Base-by-base conservation (phyloP, 2,113 vertebrate genomes). In the Corythornis cristatus region DNA sequence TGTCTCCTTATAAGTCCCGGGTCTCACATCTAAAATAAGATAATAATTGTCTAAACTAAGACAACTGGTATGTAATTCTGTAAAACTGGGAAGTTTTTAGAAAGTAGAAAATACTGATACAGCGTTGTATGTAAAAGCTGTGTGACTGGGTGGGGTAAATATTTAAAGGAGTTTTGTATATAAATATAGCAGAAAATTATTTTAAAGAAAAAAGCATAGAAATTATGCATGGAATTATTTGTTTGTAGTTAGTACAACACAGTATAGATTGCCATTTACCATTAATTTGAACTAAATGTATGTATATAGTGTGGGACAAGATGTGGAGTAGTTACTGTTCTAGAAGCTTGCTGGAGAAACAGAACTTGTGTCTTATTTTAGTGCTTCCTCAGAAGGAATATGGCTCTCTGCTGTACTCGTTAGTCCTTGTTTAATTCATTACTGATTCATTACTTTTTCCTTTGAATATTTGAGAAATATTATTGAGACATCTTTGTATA, bases 401-500 rank as follows among this genome's bases (percentile, higher is more conserved):
- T 33, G 9, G 4, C 8, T 14, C 7, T 53, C 23, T 60, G 13
- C 28, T 84, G 19, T 57, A 15, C 42, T 64, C 82, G 6, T 12
- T 67, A 45, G 9, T 65, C 42, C 18, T 83, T 57, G 35, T 20
- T 58, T 72, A 26, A 79, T 37, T 66, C 3, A 28, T 78, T 91
- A 35, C 11, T 1, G 2, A 22, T 71, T 4, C 37, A 37, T 37
- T 37, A 37, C 5, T 72, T 54, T 87, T 65, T 57, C 19, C 51
- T 86, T 60, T 62, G 50, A 45, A 13, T 57, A 54, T 50, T 45
- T 84, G 68, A 85, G 71, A 71, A 62, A 25, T 90, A 6, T 26
- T 89, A 65, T 79, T 79, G 62, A 92, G 56, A 58, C 21, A 29
- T 72, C 45, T 95, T 91, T 87, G 29, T 70, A 64, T 92, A n/a